phyloP scores from a whole-genome alignment of 2,113 vertebrate species.

The Nestor notabilis region DNA sequence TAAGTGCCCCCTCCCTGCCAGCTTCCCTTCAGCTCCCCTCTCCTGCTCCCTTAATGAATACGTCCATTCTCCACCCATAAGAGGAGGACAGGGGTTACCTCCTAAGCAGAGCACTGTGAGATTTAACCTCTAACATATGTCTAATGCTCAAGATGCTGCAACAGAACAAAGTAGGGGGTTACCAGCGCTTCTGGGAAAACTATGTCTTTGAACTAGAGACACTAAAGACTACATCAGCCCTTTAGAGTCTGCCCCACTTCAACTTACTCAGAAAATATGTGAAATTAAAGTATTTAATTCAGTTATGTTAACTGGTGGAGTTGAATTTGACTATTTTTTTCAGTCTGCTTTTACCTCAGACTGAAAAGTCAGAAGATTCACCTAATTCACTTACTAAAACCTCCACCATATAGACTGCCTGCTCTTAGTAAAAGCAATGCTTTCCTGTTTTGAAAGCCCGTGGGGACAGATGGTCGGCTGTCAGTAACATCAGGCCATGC shows the following conservation, averaged over 20 bases:
- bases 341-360: neutral
- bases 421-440: neutral
- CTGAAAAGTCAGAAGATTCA: neutral
- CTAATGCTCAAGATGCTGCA: fast-evolving
- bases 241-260: neutral
- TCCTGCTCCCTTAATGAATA: neutral
- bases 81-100: neutral
- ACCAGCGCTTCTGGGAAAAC: neutral
- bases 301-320: neutral
- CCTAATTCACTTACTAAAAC: neutral
- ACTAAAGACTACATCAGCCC: neutral
- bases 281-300: neutral
- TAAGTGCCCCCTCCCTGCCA: fast-evolving
- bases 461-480: neutral
- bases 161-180: neutral
- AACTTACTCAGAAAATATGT: neutral
- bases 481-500: neutral
- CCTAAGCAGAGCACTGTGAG: neutral
- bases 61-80: neutral
- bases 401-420: neutral
- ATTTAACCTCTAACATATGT: neutral
- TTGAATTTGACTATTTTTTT: neutral
- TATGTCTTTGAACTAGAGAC: neutral
- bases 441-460: slow-evolving; percentile 13
- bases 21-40: neutral